phyloP scores from a whole-genome alignment of 2,888 invertebrate genomes.

The Argyresthia goedartella region DNA sequence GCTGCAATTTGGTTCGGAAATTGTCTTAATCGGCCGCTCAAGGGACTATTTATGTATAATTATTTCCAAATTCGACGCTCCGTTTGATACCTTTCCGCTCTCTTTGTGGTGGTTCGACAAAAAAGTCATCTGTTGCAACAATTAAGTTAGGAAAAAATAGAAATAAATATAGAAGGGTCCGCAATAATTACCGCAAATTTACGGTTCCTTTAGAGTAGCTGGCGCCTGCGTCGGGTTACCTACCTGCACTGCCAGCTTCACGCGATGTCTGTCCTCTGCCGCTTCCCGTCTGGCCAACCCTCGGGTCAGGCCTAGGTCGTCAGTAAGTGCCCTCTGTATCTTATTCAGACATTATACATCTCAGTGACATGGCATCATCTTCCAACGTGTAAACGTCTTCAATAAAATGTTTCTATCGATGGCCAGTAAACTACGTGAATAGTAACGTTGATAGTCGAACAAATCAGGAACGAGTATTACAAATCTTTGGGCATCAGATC shows the following conservation, averaged over 20 bases:
- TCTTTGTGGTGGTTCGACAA: slow-evolving; percentile 69
- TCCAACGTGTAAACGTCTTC: not conserved
- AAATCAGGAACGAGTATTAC: slow-evolving; percentile 7
- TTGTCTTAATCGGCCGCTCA: slow-evolving; percentile 72
- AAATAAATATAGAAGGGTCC: slow-evolving; percentile 71
- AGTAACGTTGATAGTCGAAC: not conserved
- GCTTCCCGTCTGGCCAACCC: slow-evolving; percentile 14
- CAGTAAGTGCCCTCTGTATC: not conserved
- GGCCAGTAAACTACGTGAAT: not conserved
- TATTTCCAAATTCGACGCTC: slow-evolving; percentile 71
- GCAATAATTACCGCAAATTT: slow-evolving; percentile 71
- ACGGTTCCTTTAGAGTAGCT: slow-evolving; percentile 56
- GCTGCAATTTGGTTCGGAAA: slow-evolving; percentile 70
- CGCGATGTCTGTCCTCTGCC: slow-evolving; percentile 33
- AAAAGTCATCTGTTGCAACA: slow-evolving; percentile 72
- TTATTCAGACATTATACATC: not conserved
- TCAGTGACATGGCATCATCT: not conserved
- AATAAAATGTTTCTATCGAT: not conserved
- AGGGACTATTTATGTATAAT: slow-evolving; percentile 73
- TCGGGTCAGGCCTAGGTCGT: slow-evolving; percentile 11
- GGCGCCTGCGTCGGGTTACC: slow-evolving; percentile 48
- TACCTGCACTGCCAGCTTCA: slow-evolving; percentile 45
- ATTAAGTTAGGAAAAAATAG: slow-evolving; percentile 67
- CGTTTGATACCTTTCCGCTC: slow-evolving; percentile 72
- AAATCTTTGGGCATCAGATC: slow-evolving; percentile 19